Evolutionary conservation across 2,888 invertebrate species (phyloP).

Genomic region (Pterostichus madidus): DNA sequence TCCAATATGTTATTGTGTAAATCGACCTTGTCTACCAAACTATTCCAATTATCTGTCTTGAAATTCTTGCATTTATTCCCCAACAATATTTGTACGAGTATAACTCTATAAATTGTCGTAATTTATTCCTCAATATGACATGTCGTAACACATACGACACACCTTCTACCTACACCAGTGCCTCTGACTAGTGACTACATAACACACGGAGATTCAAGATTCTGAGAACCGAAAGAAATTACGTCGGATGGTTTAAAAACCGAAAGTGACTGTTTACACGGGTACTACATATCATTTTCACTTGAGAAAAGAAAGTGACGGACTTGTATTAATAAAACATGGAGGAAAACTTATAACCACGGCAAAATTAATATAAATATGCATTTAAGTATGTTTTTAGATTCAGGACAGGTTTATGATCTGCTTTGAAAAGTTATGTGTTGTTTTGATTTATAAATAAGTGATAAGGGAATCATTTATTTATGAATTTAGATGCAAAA

Average conservation of each 20-base stretch:
- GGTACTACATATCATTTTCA: slow-evolving; percentile 28
- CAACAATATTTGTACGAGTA: not conserved
- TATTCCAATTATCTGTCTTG: not conserved
- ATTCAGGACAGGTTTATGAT: no score
- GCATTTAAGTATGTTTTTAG: no score
- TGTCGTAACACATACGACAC: slow-evolving; percentile 17
- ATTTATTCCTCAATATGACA: slow-evolving; percentile 1
- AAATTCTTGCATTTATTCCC: slow-evolving; percentile 5
- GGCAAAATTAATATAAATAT: no score
- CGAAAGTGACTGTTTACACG: slow-evolving; percentile 8
- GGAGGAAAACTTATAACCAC: not conserved
- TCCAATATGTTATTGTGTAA: not conserved
- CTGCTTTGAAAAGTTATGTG: no score
- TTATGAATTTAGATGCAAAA: no score
- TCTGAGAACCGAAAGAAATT: not conserved
- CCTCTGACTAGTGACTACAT: not conserved
- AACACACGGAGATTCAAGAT: no score
- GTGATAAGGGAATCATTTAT: no score
- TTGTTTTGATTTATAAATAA: no score
- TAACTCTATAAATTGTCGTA: slow-evolving; percentile 16
- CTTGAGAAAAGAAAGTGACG: slow-evolving; percentile 31
- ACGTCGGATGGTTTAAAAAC: slow-evolving; percentile 24
- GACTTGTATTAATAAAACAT: not conserved
- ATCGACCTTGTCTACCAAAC: not conserved
- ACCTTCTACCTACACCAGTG: slow-evolving; percentile 19